Percentiles rank a stretch among this genome's conserved stretches.
These are phyloP conservation scores for Corythornis leucogaster DNA, from an alignment of 2,797 vertebrate species.

Conservation along the genomic window DNA sequence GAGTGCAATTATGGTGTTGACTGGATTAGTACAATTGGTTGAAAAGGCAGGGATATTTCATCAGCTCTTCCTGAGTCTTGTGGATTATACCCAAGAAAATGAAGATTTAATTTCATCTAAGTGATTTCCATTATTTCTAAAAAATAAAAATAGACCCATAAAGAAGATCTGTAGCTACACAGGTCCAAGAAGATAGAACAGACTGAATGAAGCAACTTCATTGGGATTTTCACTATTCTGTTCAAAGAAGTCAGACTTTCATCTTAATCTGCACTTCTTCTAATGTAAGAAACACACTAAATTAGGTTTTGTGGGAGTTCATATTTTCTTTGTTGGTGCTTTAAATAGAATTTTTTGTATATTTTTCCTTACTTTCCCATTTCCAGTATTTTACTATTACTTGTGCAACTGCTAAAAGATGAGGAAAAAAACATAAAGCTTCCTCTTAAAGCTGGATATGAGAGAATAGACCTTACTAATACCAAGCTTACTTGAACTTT, in stretches of 20 bases:
- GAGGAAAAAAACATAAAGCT: background rate
- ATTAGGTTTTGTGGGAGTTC: background rate
- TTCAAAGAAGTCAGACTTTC: background rate
- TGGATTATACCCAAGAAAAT: conserved; percentile 60
- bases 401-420: background rate
- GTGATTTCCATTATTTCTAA: conserved; percentile 1
- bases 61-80: conserved; percentile 40
- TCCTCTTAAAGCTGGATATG: background rate
- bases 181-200: background rate
- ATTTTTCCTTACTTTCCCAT: background rate
- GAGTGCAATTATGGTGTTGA: conserved; percentile 21
- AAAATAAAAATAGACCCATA: background rate
- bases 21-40: conserved; percentile 27
- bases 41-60: conserved; percentile 57
- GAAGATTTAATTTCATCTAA: conserved; percentile 44
- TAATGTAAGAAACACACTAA: background rate
- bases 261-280: background rate
- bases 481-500: conserved; percentile 58
- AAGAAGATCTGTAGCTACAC: background rate
- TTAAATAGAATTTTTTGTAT: background rate
- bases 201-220: background rate
- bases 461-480: background rate
- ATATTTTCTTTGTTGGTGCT: background rate
- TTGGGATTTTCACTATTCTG: background rate
- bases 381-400: background rate